Percentiles rank a stretch among this genome's conserved stretches.
Conservation (phyloP, 2,113 vertebrate genomes). For the Eulemur macaco region DNA sequence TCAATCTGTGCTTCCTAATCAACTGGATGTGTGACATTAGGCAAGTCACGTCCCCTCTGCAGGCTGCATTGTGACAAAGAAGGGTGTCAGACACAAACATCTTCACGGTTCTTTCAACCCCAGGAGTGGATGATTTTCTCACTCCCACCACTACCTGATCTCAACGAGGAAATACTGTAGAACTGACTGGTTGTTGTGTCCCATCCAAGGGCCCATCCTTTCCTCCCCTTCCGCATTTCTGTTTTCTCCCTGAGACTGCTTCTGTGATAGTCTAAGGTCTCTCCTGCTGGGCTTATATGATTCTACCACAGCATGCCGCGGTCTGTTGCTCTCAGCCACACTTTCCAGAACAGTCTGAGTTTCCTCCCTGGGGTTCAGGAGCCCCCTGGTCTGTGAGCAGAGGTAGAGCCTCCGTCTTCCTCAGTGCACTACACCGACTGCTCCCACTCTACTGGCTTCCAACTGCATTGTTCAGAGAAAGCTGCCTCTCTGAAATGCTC, state of each 20-base stretch:
- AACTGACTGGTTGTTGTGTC: not conserved
- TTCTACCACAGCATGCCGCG: no score
- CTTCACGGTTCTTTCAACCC: not conserved
- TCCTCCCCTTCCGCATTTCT: not conserved
- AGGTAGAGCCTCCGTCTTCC: not conserved
- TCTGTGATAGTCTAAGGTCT: not conserved
- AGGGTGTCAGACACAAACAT: not conserved
- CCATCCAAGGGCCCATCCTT: not conserved
- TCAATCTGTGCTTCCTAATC: not conserved
- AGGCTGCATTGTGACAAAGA: not conserved
- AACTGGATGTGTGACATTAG: not conserved
- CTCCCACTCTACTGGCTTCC: not conserved
- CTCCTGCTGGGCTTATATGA: not conserved
- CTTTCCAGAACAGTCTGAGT: not conserved
- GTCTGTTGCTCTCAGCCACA: not conserved
- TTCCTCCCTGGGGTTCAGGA: not conserved
- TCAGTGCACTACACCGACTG: not conserved
- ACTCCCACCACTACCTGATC: no score
- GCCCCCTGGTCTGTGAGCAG: rapidly evolving
- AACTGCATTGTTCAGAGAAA: not conserved
- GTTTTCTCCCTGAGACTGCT: not conserved
- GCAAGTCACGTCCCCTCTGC: not conserved
- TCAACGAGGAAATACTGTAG: not conserved
- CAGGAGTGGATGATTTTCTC: not conserved
- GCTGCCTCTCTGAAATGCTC: not conserved